A percentile compares a stretch with the other conserved stretches of the same genome.
Evolutionary conservation across 2,888 invertebrate genomes (phyloP).

Genomic region (Conomelus anceps): DNA sequence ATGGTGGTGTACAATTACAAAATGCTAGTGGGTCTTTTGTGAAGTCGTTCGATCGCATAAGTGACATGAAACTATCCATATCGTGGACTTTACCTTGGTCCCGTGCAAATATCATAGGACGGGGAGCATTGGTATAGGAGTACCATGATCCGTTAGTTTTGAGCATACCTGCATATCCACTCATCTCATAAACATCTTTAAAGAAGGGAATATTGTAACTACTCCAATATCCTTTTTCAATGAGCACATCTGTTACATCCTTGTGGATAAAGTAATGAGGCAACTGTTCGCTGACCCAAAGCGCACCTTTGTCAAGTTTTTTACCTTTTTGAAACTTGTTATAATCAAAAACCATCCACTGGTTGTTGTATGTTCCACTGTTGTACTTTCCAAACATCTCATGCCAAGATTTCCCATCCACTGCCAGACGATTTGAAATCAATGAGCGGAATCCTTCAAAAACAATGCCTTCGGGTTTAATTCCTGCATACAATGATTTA

Average conservation of each 20-base stretch:
- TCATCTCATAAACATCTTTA: conserved; percentile 53
- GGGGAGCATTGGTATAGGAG: conserved; percentile 56
- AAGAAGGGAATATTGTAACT: conserved; percentile 56
- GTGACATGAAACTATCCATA: conserved; percentile 51
- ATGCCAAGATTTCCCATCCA: conserved; percentile 66
- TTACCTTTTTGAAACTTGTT: conserved; percentile 15
- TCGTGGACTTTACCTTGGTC: conserved; percentile 52
- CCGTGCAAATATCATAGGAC: conserved; percentile 55
- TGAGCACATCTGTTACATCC: conserved; percentile 59
- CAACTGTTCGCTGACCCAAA: conserved; percentile 69
- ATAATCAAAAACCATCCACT: conserved; percentile 72
- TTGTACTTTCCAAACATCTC: conserved; percentile 59
- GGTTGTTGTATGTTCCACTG: conserved; percentile 76
- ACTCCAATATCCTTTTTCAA: conserved; percentile 62
- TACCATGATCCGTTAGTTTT: conserved; percentile 46
- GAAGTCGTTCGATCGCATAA: conserved; percentile 64
- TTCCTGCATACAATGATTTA: conserved; percentile 59
- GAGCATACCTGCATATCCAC: conserved; percentile 53
- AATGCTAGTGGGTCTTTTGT: conserved; percentile 57
- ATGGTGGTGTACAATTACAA: conserved; percentile 62
- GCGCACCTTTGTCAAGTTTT: conserved; percentile 24
- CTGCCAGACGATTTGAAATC: conserved; percentile 74
- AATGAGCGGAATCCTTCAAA: conserved; percentile 55
- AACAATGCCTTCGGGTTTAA: conserved; percentile 56
- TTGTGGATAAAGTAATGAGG: conserved; percentile 55